These are phyloP conservation scores for Neomonachus schauinslandi DNA, from an alignment of 2,113 vertebrate genomes.

Conservation along the genomic window DNA sequence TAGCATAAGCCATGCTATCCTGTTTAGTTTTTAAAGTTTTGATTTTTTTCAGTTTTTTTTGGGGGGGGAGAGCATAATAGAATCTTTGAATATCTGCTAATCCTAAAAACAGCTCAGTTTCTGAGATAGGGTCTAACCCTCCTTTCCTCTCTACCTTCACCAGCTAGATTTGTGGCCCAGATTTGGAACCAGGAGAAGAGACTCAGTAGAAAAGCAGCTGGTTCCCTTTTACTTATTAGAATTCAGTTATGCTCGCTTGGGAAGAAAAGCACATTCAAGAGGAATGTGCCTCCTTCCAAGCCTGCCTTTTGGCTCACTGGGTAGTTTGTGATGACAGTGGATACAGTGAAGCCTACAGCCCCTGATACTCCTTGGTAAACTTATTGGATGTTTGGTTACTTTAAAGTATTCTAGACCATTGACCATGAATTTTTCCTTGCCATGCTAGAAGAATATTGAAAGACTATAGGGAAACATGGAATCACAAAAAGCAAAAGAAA, in stretches of 20 bases:
- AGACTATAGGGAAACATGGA: background rate
- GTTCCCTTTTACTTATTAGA: background rate
- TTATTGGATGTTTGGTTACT: background rate
- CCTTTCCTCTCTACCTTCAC: background rate
- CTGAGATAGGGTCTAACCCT: background rate
- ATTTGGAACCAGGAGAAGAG: background rate
- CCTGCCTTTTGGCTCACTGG: background rate
- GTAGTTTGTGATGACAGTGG: background rate
- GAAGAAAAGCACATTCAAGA: background rate
- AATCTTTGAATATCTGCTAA: conserved; percentile 21
- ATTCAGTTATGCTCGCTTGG: background rate
- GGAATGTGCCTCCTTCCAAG: background rate
- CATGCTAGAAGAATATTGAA: background rate
- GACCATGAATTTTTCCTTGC: background rate
- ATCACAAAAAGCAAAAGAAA: background rate
- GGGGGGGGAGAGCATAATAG: background rate
- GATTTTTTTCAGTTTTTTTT: background rate
- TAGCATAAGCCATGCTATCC: background rate
- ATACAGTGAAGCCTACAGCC: background rate
- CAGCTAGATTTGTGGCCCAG: background rate
- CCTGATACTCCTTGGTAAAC: background rate
- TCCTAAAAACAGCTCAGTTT: background rate
- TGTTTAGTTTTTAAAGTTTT: conserved; percentile 19
- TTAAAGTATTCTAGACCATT: background rate
- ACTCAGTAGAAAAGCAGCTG: background rate